Evolutionary conservation across 2,888 invertebrate species (phyloP).

Genomic region (Baccha elongata): DNA sequence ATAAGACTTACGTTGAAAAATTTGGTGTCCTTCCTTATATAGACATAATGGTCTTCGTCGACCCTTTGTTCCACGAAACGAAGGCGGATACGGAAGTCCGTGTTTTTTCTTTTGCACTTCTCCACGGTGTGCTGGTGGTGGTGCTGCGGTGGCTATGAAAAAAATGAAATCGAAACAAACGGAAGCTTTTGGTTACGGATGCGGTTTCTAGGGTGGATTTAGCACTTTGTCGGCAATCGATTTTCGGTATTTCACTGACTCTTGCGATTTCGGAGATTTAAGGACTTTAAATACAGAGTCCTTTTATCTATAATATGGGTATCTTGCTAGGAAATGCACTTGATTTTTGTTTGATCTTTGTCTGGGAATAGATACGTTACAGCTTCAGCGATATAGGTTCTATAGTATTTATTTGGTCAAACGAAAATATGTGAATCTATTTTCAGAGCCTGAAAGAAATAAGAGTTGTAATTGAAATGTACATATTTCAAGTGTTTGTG

Average conservation of each 20-base stretch:
- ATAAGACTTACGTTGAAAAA: constrained; percentile 32
- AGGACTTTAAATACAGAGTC: constrained; percentile 51
- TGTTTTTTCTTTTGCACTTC: constrained; percentile 46
- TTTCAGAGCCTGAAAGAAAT: too few relatives aligned
- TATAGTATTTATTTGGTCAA: too few relatives aligned
- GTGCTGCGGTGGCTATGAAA: background rate
- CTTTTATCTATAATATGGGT: too few relatives aligned
- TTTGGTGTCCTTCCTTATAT: constrained; percentile 32
- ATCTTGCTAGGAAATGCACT: too few relatives aligned
- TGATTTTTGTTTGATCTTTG: background rate
- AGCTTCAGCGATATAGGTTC: too few relatives aligned
- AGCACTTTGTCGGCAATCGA: constrained; percentile 57
- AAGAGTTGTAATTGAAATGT: too few relatives aligned
- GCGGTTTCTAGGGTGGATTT: constrained; percentile 65
- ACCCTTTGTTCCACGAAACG: constrained; percentile 52
- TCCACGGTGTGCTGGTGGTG: background rate
- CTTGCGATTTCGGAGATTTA: constrained; percentile 29
- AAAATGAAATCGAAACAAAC: constrained; percentile 31
- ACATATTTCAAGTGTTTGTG: too few relatives aligned
- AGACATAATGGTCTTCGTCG: constrained; percentile 13
- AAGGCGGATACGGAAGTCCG: constrained; percentile 62
- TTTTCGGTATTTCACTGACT: constrained; percentile 41
- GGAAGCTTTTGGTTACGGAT: constrained; percentile 69
- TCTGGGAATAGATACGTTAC: too few relatives aligned
- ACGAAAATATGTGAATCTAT: too few relatives aligned